Conservation (phyloP, 2,797 vertebrate species). For the Liasis olivaceus region DNA sequence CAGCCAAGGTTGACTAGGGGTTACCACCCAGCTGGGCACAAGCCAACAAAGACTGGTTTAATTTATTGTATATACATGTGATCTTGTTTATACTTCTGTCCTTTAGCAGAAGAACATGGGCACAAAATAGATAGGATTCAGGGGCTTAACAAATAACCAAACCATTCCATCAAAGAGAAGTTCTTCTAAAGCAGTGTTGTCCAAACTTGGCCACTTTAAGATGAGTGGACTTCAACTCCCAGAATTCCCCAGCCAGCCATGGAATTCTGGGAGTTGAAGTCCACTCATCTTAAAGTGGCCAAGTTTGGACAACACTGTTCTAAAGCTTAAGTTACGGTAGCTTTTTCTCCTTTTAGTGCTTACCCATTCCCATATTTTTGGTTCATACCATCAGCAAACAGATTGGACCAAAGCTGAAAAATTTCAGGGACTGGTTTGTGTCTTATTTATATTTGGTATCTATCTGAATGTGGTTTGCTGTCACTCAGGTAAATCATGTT, state of each 20-base stretch:
- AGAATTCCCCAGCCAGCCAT: no score
- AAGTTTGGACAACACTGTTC: background rate
- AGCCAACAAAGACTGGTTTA: no score
- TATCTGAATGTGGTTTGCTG: slow-evolving; percentile 9
- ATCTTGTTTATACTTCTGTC: no score
- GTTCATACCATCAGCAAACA: background rate
- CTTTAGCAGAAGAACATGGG: background rate
- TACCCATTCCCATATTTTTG: background rate
- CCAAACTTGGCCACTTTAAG: no score
- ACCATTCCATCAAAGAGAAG: background rate
- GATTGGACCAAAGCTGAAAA: background rate
- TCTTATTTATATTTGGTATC: background rate
- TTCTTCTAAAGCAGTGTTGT: no score
- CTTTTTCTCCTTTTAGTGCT: background rate
- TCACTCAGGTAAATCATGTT: slow-evolving; percentile 28
- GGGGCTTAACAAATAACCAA: background rate
- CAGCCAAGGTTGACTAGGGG: no score
- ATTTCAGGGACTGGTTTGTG: background rate
- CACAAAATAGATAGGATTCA: background rate
- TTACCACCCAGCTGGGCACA: no score
- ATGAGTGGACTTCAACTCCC: no score
- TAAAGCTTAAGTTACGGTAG: background rate
- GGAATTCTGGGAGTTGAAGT: no score
- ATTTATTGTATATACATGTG: no score
- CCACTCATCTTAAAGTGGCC: no score